Evolutionary conservation across 2,113 vertebrate genomes (phyloP).

Genomic region (Cyphomyrus discorhynchus): DNA sequence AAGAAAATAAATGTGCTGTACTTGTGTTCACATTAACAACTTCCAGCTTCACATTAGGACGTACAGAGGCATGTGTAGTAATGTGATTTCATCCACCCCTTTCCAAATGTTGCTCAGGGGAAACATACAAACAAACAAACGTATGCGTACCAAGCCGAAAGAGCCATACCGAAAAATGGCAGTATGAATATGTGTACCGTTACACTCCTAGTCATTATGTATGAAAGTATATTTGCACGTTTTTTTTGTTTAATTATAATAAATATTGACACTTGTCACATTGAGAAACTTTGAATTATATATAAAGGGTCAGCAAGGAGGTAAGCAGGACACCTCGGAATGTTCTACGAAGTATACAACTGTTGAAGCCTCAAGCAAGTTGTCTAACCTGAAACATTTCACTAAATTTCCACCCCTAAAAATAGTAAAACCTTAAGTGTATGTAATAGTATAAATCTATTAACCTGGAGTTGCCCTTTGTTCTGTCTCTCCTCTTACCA

Average conservation of each 20-base stretch:
- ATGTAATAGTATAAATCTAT: background rate
- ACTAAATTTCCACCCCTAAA: background rate
- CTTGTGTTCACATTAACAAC: no score
- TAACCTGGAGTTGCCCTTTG: background rate
- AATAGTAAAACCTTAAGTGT: background rate
- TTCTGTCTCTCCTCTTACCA: conserved; percentile 33
- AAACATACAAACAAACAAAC: no score
- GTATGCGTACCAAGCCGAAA: no score
- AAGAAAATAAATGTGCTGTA: no score
- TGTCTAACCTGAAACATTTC: background rate
- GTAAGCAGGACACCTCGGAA: background rate
- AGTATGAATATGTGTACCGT: no score
- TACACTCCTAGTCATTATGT: no score
- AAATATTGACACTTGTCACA: background rate
- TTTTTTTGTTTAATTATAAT: background rate
- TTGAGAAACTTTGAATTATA: background rate
- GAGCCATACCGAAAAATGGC: no score
- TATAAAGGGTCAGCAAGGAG: background rate
- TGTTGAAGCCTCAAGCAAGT: background rate
- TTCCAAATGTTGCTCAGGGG: no score
- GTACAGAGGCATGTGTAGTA: no score
- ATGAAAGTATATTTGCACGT: background rate
- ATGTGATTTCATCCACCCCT: no score
- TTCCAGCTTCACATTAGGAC: no score
- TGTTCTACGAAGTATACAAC: background rate